Evolutionary conservation across 2,888 invertebrate species (phyloP), one percentile per base, ranked within the genome.

Genomic region (Brachycybe producta): DNA sequence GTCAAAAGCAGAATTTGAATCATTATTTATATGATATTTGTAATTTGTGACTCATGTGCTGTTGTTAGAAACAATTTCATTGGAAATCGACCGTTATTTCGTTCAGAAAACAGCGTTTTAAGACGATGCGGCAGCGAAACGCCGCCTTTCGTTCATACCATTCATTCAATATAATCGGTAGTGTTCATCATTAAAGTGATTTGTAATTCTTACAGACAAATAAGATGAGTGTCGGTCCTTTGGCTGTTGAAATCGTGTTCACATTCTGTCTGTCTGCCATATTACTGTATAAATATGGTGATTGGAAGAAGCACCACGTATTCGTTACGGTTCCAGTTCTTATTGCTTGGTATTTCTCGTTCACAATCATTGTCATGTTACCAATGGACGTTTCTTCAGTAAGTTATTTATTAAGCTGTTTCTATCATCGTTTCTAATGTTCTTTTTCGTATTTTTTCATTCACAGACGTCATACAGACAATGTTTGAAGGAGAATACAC

Each of bases 301-400:
- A 97, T 69, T 86, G 92, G 71, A 84, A 84, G 65, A 79, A 85
- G 57, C 95, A 98, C 69, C 90, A 92, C 68, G 77, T 88, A 58
- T 73, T 94, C 58, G 95, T 97, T 32, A 95, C 95, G 2, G 68
- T 91, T 39, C 84, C 91, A 35, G 94, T 97, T 17, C 75, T 98
- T 48, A 79, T 92, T 58, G 91, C 97, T 55, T 98, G 98, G 98
- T 95, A 90, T 69, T 98, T 98, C 71, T 95, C 97, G 27, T 84
- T 98, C 70, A 76, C 97, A 61, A 98, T 97, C 64, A 88, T 98
- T 65, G 94, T 97, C 66, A 84, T 95, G 46, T 77, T 98, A 61
- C 98, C 98, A 15, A 70, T 97, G 63, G 98, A 99, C 75, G 87
- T 99, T 40, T 90, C 94, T 54, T 85, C 90, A 63, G 95, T 97